A percentile compares a stretch with the other conserved stretches of the same genome.
Evolutionary conservation across 2,888 invertebrate genomes (phyloP).

Genomic region (Phaonia tiefii): DNA sequence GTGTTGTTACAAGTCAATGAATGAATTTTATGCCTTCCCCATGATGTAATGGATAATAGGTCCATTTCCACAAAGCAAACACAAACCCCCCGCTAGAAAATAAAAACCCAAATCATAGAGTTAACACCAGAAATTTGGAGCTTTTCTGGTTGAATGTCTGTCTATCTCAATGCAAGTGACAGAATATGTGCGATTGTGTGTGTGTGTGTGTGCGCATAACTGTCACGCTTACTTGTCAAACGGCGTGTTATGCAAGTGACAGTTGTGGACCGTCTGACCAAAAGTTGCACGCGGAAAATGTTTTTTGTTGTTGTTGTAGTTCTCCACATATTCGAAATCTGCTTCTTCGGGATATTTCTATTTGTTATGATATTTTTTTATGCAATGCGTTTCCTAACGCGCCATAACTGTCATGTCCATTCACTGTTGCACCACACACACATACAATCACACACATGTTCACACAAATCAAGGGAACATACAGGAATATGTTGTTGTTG

Average conservation of each 20-base stretch:
- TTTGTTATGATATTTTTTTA: slow-evolving; percentile 65
- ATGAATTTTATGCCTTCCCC: too few relatives aligned
- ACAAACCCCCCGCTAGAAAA: slow-evolving; percentile 23
- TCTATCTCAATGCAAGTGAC: slow-evolving; percentile 28
- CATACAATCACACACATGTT: slow-evolving; percentile 27
- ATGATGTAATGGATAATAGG: not conserved
- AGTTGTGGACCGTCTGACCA: slow-evolving; percentile 67
- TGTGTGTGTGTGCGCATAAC: slow-evolving; percentile 62
- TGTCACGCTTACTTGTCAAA: slow-evolving; percentile 70
- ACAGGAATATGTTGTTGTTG: slow-evolving; percentile 47
- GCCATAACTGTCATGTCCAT: slow-evolving; percentile 77
- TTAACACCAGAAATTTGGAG: slow-evolving; percentile 32
- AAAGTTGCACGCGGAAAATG: slow-evolving; percentile 64
- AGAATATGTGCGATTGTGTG: not conserved
- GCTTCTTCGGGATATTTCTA: slow-evolving; percentile 63
- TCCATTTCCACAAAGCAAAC: slow-evolving; percentile 18
- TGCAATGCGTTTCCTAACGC: slow-evolving; percentile 66
- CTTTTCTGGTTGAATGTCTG: slow-evolving; percentile 39
- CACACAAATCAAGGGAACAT: slow-evolving; percentile 21
- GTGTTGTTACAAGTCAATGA: too few relatives aligned
- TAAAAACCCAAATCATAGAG: slow-evolving; percentile 33
- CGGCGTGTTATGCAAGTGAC: slow-evolving; percentile 66
- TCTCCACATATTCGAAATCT: slow-evolving; percentile 24
- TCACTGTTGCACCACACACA: slow-evolving; percentile 72
- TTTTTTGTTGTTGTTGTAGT: slow-evolving; percentile 39